Evolutionary conservation across 2,888 invertebrate genomes (phyloP).

Genomic region (Tiliacea citrago): DNA sequence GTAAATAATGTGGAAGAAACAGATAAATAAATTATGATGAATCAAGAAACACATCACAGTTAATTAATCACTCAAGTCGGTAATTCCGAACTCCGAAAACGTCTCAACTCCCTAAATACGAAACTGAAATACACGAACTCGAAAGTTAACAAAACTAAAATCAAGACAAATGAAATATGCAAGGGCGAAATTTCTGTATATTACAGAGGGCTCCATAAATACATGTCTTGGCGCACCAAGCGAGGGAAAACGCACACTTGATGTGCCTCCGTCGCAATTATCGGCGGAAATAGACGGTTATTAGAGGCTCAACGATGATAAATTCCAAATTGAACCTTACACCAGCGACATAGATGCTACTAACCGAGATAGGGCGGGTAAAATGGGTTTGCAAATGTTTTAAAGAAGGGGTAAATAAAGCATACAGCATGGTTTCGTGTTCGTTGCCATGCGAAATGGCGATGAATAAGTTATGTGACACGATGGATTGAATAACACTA

Average conservation of each 20-base stretch:
- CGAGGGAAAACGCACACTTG: slow-evolving; percentile 80
- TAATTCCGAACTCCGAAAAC: slow-evolving; percentile 2
- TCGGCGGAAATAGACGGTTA: slow-evolving; percentile 67
- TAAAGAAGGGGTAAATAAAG: slow-evolving; percentile 64
- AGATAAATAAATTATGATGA: slow-evolving; percentile 2
- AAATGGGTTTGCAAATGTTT: slow-evolving; percentile 36
- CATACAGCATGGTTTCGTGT: slow-evolving; percentile 62
- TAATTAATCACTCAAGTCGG: slow-evolving; percentile 4
- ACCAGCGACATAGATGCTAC: slow-evolving; percentile 13
- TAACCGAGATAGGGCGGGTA: not conserved
- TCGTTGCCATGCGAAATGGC: slow-evolving; percentile 70
- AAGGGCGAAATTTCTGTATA: slow-evolving; percentile 58
- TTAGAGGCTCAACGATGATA: slow-evolving; percentile 21
- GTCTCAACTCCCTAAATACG: not conserved
- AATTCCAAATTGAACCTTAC: slow-evolving; percentile 49
- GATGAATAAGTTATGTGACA: slow-evolving; percentile 73
- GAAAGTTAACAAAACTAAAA: slow-evolving; percentile 41
- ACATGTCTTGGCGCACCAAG: slow-evolving; percentile 53
- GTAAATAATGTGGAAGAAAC: not conserved
- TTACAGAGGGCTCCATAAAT: slow-evolving; percentile 62
- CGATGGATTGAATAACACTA: slow-evolving; percentile 58
- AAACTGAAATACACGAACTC: slow-evolving; percentile 2
- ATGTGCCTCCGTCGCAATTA: slow-evolving; percentile 75
- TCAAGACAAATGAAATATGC: slow-evolving; percentile 64
- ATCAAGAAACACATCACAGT: slow-evolving; percentile 4